Conservation (phyloP, 1,140 invertebrate genomes). For the Belonocnema kinseyi region DNA sequence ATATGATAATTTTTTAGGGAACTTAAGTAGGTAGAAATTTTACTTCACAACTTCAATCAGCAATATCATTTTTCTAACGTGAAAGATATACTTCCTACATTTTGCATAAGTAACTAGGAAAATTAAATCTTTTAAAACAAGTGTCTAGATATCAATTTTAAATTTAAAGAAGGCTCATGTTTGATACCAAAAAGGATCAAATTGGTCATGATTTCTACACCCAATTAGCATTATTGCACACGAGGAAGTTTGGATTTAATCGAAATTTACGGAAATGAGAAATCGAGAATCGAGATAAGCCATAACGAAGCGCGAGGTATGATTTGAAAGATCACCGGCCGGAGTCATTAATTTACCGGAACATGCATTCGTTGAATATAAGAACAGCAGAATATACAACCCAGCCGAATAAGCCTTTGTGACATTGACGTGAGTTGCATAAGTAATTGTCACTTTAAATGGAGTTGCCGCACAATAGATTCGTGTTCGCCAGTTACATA, state of each 20-base stretch:
- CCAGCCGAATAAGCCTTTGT: background rate
- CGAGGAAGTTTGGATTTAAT: background rate
- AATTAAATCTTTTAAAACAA: no score
- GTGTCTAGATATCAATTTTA: no score
- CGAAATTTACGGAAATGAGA: constrained; percentile 9
- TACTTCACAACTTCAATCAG: no score
- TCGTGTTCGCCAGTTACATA: constrained; percentile 19
- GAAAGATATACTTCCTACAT: no score
- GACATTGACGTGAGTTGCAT: constrained; percentile 59
- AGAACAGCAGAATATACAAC: constrained; percentile 8
- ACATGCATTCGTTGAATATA: background rate
- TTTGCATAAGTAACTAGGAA: no score
- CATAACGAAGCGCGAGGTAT: constrained; percentile 1
- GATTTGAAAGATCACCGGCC: constrained; percentile 12
- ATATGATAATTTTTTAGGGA: background rate
- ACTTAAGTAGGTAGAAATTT: background rate
- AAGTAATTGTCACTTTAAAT: constrained; percentile 69
- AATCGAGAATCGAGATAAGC: constrained; percentile 24
- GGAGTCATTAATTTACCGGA: constrained; percentile 25
- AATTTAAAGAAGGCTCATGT: no score
- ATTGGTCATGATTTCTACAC: background rate
- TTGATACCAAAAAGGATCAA: background rate
- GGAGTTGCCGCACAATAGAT: constrained; percentile 43
- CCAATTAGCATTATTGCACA: background rate
- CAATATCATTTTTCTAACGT: no score